Conservation (phyloP, 2,888 invertebrate genomes). For the Apoda limacodes region DNA sequence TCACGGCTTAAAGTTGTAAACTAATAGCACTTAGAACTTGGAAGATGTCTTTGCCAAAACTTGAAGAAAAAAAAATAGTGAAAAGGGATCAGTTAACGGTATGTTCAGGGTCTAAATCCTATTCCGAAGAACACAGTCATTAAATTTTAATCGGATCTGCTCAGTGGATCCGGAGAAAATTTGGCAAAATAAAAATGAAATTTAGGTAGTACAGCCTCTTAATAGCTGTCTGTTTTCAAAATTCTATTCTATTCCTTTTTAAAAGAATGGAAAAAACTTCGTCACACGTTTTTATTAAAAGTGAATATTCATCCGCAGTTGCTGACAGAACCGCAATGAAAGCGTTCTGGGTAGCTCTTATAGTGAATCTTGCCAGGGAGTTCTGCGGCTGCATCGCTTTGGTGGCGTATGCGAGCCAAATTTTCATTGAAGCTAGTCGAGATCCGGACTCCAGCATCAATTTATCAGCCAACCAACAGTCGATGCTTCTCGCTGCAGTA, state of each 20-base stretch:
- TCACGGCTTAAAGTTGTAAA: no score
- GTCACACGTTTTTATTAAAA: constrained; percentile 6
- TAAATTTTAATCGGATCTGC: no score
- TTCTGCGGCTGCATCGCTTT: constrained; percentile 62
- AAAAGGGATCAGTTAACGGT: no score
- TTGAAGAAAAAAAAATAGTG: no score
- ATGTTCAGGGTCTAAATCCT: no score
- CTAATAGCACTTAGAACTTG: no score
- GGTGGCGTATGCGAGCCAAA: constrained; percentile 56
- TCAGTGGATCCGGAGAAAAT: no score
- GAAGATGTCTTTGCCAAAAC: no score
- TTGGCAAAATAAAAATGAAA: no score
- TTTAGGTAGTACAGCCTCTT: no score
- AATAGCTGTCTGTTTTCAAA: no score
- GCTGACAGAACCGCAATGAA: constrained; percentile 48
- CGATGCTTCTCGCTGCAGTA: constrained; percentile 50
- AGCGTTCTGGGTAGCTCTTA: constrained; percentile 58
- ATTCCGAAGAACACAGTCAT: no score
- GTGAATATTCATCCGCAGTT: constrained; percentile 27
- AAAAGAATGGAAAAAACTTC: constrained; percentile 2
- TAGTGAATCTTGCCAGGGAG: constrained; percentile 52
- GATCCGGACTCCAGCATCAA: constrained; percentile 37
- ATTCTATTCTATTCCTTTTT: constrained; percentile 6
- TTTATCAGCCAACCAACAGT: constrained; percentile 53
- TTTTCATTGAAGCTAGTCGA: constrained; percentile 46